Percentiles rank a stretch among this genome's conserved stretches.
Conservation (phyloP, 2,113 vertebrate genomes). For the Ochotona princeps region DNA sequence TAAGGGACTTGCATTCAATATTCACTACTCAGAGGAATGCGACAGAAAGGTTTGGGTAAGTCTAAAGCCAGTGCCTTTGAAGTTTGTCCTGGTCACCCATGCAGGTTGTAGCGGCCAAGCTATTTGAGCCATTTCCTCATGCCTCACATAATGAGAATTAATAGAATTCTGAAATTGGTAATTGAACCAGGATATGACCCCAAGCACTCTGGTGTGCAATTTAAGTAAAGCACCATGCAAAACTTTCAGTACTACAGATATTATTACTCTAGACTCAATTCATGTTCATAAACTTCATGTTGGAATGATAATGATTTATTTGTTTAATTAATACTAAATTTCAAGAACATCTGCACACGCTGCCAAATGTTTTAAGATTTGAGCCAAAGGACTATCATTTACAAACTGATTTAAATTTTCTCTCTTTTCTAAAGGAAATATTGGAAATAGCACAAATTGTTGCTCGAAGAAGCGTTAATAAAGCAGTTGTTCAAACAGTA, state of each 20-base stretch:
- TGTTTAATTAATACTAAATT: background rate
- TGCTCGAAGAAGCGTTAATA: background rate
- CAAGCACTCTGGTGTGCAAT: too few species aligned
- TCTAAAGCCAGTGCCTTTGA: too few species aligned
- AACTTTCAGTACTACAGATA: background rate
- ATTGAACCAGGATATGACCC: too few species aligned
- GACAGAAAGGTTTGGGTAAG: too few species aligned
- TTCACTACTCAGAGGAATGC: too few species aligned
- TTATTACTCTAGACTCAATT: background rate
- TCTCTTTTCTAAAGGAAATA: slow-evolving; percentile 20
- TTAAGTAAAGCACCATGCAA: too few species aligned
- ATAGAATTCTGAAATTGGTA: too few species aligned
- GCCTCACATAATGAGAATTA: too few species aligned
- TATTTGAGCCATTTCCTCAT: too few species aligned
- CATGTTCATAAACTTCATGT: background rate
- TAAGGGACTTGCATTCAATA: too few species aligned
- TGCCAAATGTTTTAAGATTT: background rate
- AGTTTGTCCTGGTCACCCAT: too few species aligned
- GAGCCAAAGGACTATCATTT: background rate
- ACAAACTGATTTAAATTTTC: background rate
- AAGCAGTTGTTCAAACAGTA: background rate
- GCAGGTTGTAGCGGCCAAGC: too few species aligned
- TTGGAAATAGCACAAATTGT: background rate
- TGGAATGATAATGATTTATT: background rate
- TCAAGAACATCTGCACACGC: background rate